Conservation (phyloP, 2,113 vertebrate species). For the Phaethon lepturus region DNA sequence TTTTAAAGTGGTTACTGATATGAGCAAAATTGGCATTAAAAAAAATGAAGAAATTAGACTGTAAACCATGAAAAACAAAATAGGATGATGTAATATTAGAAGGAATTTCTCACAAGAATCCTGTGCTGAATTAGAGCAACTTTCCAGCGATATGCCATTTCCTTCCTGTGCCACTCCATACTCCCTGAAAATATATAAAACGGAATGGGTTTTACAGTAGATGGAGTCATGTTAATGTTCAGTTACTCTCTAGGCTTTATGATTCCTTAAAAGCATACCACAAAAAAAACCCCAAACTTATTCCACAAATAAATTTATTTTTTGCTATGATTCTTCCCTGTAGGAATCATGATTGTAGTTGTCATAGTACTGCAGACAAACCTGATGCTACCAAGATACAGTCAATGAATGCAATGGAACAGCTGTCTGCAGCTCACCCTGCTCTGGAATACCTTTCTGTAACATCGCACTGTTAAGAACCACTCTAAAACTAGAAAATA, state of each 20-base stretch:
- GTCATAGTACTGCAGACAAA: not conserved
- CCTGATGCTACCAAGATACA: not conserved
- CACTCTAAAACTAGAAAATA: not conserved
- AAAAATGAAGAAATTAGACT: slow-evolving; percentile 45
- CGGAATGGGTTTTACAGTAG: slow-evolving; percentile 57
- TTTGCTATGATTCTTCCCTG: not conserved
- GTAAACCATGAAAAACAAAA: slow-evolving; percentile 42
- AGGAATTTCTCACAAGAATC: slow-evolving; percentile 66
- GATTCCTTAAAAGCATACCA: slow-evolving; percentile 9
- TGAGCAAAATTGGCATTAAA: slow-evolving; percentile 27
- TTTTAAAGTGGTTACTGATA: slow-evolving; percentile 13
- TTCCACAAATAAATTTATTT: not conserved
- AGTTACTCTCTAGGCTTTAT: slow-evolving; percentile 35
- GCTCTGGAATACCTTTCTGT: not conserved
- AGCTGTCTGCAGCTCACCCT: not conserved
- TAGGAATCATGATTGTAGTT: not conserved
- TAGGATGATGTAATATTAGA: slow-evolving; percentile 61
- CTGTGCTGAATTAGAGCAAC: slow-evolving; percentile 69
- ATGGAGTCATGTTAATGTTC: slow-evolving; percentile 39
- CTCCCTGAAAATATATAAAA: slow-evolving; percentile 69
- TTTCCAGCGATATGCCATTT: slow-evolving; percentile 65
- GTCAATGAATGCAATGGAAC: not conserved
- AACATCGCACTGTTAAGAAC: not conserved
- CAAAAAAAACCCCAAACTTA: not conserved
- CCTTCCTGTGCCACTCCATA: slow-evolving; percentile 64